Percentiles rank a stretch among this genome's conserved stretches.
phyloP scores from a whole-genome alignment of 2,113 vertebrate genomes.

The Nerophis ophidion region DNA sequence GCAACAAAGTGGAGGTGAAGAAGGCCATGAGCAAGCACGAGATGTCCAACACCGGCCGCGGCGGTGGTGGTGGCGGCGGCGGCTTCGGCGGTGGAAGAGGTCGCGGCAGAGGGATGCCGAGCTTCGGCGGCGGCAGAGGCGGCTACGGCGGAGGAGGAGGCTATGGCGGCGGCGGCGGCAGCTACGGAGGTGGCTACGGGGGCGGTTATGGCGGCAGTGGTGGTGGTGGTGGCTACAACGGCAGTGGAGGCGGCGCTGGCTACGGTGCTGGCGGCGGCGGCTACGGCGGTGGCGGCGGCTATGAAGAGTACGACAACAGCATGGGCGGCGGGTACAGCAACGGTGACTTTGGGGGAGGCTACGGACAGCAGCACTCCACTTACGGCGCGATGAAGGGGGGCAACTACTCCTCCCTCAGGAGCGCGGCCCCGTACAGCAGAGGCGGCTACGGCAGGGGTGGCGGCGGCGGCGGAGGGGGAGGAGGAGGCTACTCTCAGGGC shows the following conservation, averaged over 20 bases:
- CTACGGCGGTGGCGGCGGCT: slow-evolving; percentile 81
- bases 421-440: slow-evolving; percentile 81
- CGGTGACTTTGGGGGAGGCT: slow-evolving; percentile 72
- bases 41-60: slow-evolving; percentile 61
- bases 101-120: slow-evolving; percentile 79
- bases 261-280: slow-evolving; percentile 71
- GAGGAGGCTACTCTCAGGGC: slow-evolving; percentile 35
- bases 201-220: slow-evolving; percentile 81
- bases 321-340: slow-evolving; percentile 81
- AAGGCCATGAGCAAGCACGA: slow-evolving; percentile 90
- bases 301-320: slow-evolving; percentile 73
- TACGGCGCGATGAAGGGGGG: slow-evolving; percentile 93
- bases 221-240: slow-evolving; percentile 59
- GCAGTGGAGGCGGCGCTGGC: slow-evolving; percentile 77
- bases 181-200: slow-evolving; percentile 70
- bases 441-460: slow-evolving; percentile 64
- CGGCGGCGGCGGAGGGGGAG: slow-evolving; percentile 62
- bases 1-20: slow-evolving; percentile 90
- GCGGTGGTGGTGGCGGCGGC: slow-evolving; percentile 55
- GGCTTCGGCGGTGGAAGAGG: slow-evolving; percentile 48
- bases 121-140: slow-evolving; percentile 77
- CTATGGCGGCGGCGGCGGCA: slow-evolving; percentile 57
- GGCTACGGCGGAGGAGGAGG: slow-evolving; percentile 80
- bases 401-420: slow-evolving; percentile 76
- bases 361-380: slow-evolving; percentile 88